A percentile compares a stretch with the other conserved stretches of the same genome.
Conservation (phyloP, 1,140 invertebrate species). For the Hyles euphorbiae region DNA sequence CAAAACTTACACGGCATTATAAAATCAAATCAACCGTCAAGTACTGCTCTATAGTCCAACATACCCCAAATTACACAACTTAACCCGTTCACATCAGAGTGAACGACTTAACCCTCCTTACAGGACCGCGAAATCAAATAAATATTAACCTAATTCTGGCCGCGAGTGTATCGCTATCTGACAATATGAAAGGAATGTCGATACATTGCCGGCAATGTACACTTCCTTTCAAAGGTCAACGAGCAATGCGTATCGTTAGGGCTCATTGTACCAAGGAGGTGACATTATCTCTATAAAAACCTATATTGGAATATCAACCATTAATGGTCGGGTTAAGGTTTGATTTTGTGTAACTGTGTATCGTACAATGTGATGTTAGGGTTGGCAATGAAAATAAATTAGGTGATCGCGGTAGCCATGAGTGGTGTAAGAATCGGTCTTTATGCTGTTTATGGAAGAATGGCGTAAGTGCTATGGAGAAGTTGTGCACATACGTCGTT, state of each 20-base stretch:
- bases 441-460: not conserved
- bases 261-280: not conserved
- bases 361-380: not conserved
- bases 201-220: conserved; percentile 1
- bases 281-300: not conserved
- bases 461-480: too few relatives aligned
- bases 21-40: too few relatives aligned
- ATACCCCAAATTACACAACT: too few relatives aligned
- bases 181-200: conserved; percentile 4
- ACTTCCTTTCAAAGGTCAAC: conserved; percentile 11
- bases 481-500: too few relatives aligned
- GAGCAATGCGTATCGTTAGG: conserved; percentile 6
- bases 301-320: too few relatives aligned
- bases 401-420: conserved; percentile 8
- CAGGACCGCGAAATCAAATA: not conserved
- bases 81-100: not conserved
- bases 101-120: too few relatives aligned
- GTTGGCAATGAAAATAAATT: conserved; percentile 11
- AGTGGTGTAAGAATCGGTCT: not conserved
- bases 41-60: too few relatives aligned
- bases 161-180: too few relatives aligned
- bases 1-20: too few relatives aligned
- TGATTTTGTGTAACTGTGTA: too few relatives aligned
- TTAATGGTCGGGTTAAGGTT: too few relatives aligned
- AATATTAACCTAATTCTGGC: too few relatives aligned